Evolutionary conservation across 2,888 invertebrate genomes (phyloP), one percentile per base, ranked within the genome.

Genomic region (Mantis religiosa): DNA sequence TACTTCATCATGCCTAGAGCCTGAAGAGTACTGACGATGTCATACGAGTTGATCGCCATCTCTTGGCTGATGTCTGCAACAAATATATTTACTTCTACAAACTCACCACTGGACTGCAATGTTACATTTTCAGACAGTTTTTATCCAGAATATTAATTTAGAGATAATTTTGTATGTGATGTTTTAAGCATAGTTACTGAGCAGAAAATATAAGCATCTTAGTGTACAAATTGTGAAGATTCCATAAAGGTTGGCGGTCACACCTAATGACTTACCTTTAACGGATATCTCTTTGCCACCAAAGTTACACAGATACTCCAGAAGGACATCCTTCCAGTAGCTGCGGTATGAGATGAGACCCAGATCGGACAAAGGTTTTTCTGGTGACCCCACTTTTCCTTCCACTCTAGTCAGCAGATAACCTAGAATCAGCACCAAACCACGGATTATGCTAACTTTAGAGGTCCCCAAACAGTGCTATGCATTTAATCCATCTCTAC

Each of bases 321-420:
- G 94, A 9, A 99, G 94, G 0, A 98, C 98, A 93, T 99, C 98
- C 93, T 99, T 99, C 99, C 99, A 99, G 94, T 99, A 99, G 87
- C 98, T 98, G 47, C 99, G 96, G 94, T 99, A 99, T 28, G 99
- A 98, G 92, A 99, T 98, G 89, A 99, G 95, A 25, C 99, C 99
- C 90, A 99, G 95, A 94, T 99, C 99, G 86, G 99, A 99, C 82
- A 99, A 95, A 0, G 99, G 99, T 91, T 99, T 98, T 93, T 99
- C 99, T 0, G 99, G 99, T 1, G 99, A 99, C n/a, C 99, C 99
- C 89, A 99, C 98, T 94, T 99, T 99, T 90, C 97, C 97, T 94
- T 99, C 99, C 83, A 97, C 97, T 92, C 98, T 96, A 90, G 99
- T 99, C 92, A 99, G 94, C 90, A 99, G 95, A 93, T 99, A 99